Base-by-base conservation (phyloP, 2,797 vertebrate species). In the Ctenopoma kingsleyae region DNA sequence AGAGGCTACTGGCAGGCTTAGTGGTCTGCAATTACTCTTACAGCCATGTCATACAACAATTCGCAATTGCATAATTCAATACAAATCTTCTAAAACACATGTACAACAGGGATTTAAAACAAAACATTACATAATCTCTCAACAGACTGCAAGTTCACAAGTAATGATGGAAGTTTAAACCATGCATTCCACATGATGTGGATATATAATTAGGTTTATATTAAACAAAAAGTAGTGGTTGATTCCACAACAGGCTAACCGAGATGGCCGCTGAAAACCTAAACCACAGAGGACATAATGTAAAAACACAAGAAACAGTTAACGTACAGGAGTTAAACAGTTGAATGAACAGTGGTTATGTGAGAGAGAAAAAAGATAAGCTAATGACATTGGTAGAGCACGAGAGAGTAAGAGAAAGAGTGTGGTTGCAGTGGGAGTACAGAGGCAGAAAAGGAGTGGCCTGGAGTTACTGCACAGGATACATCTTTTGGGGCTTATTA, bases 11-110 rank as follows among this genome's bases (percentile, higher is more conserved):
- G 84, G 80, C 74, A 74, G 71, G 75, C 76, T 80, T 65, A 64
- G 83, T 59, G 74, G 69, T 81, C 78, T 81, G 35, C 83, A 84
- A 44, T 58, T 76, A 63, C 64, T 87, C 74, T 83, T 83, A 84
- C 86, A 87, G 81, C 65, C 67, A 72, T 83, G 83, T 82, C 84
- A 84, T 81, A 78, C 80, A 85, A 86, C 74, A 84, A 86, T 88
- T 84, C 84, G 70, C 74, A 58, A 87, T 76, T 83, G 74, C 80
- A 84, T 79, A 86, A 90, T 63, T 85, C 68, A 82, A 74, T 72
- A 78, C 75, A 80, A 75, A 59, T 62, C 57, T 61, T 66, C 66
- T n/a, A 50, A 74, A 83, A 75, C 71, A 84, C 69, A 82, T 60
- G 66, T 53, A 68, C 67, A 67, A 51, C 32, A 52, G 46, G 57